phyloP scores from a whole-genome alignment of 2,113 vertebrate genomes.

The Leptocoma aspasia region DNA sequence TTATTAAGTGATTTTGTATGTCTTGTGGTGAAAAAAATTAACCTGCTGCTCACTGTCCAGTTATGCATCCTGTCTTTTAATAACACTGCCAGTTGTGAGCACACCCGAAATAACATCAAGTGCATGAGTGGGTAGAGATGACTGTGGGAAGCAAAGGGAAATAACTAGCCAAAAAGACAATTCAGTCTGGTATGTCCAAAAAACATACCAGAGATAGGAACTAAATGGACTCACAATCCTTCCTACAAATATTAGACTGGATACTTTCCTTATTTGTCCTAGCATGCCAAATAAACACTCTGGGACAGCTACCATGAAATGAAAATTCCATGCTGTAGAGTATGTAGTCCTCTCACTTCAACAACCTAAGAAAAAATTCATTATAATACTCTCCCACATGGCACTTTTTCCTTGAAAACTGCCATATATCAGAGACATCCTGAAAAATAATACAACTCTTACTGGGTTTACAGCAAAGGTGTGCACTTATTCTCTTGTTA shows the following conservation, averaged over 20 bases:
- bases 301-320: neutral
- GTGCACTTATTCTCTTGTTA: neutral
- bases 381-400: neutral
- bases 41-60: neutral
- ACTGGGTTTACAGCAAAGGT: neutral
- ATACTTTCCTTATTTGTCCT: neutral
- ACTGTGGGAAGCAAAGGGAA: neutral
- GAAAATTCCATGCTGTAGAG: neutral
- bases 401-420: neutral
- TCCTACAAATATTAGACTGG: neutral
- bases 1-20: neutral
- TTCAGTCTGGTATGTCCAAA: neutral
- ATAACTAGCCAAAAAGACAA: neutral
- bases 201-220: neutral
- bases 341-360: neutral
- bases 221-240: neutral
- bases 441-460: neutral
- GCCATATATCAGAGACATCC: neutral
- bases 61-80: neutral
- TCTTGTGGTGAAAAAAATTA: neutral
- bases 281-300: neutral
- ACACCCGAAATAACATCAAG: neutral
- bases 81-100: neutral
- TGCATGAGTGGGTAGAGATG: neutral
- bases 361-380: neutral